Conservation (phyloP, 2,797 vertebrate genomes). For the Hypotaenidia okinawae region DNA sequence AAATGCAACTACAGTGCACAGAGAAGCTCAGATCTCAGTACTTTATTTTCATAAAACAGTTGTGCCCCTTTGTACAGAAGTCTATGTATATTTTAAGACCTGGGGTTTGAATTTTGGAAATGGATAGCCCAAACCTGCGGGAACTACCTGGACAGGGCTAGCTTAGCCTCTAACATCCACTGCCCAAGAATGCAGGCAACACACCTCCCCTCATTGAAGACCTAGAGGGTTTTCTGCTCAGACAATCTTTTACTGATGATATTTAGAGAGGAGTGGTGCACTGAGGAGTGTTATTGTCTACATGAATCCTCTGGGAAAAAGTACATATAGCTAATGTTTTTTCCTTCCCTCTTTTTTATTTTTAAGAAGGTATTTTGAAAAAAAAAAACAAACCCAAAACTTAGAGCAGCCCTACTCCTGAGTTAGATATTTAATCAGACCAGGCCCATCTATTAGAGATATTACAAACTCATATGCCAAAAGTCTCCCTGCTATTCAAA, state of each 20-base stretch:
- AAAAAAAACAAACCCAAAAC: background rate
- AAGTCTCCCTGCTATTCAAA: background rate
- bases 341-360: background rate
- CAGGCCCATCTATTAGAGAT: background rate
- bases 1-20: background rate
- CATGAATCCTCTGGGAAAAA: background rate
- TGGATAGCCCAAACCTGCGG: background rate
- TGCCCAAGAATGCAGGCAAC: background rate
- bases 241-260: background rate
- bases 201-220: background rate
- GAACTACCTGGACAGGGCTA: background rate
- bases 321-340: background rate
- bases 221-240: background rate
- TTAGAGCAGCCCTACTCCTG: background rate
- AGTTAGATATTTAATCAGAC: background rate
- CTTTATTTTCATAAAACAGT: background rate
- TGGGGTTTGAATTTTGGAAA: background rate
- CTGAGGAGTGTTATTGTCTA: background rate
- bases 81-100: background rate
- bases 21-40: background rate
- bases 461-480: background rate
- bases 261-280: background rate
- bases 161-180: background rate
- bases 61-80: background rate
- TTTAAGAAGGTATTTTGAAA: background rate